A percentile compares a stretch with the other conserved stretches of the same genome.
These are phyloP conservation scores for Mamestra brassicae DNA, from an alignment of 2,888 invertebrate species.

Conservation along the genomic window DNA sequence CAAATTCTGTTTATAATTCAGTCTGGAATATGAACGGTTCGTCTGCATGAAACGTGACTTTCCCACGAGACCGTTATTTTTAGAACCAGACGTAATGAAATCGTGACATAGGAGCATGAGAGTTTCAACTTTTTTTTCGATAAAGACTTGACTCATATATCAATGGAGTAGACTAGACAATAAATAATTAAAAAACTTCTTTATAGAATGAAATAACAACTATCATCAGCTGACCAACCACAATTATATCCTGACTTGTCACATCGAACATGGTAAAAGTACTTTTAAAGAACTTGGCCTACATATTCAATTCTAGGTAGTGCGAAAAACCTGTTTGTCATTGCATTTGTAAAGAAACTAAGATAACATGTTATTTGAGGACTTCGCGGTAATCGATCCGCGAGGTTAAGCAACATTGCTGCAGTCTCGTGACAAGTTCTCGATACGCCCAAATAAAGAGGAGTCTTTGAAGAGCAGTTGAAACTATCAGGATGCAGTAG, in stretches of 20 bases:
- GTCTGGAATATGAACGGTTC: slow-evolving; percentile 19
- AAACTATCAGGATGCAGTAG: neutral
- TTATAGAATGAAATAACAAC: no score
- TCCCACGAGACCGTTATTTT: slow-evolving; percentile 44
- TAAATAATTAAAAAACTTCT: no score
- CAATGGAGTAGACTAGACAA: no score
- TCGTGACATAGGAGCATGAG: slow-evolving; percentile 10
- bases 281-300: slow-evolving; percentile 50
- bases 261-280: slow-evolving; percentile 29
- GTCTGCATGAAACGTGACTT: slow-evolving; percentile 36
- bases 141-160: no score
- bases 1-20: slow-evolving; percentile 45
- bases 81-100: slow-evolving; percentile 27
- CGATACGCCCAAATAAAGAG: neutral
- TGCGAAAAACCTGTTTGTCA: slow-evolving; percentile 32
- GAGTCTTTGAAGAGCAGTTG: neutral
- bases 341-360: slow-evolving; percentile 44
- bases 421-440: neutral
- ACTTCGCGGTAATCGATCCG: slow-evolving; percentile 31
- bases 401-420: slow-evolving; percentile 23
- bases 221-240: slow-evolving; percentile 1
- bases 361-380: slow-evolving; percentile 34
- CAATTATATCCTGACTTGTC: slow-evolving; percentile 25
- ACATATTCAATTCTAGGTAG: slow-evolving; percentile 25
- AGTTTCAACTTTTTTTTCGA: neutral